Conservation (phyloP, 1,140 invertebrate genomes). For the Venturia canescens region DNA sequence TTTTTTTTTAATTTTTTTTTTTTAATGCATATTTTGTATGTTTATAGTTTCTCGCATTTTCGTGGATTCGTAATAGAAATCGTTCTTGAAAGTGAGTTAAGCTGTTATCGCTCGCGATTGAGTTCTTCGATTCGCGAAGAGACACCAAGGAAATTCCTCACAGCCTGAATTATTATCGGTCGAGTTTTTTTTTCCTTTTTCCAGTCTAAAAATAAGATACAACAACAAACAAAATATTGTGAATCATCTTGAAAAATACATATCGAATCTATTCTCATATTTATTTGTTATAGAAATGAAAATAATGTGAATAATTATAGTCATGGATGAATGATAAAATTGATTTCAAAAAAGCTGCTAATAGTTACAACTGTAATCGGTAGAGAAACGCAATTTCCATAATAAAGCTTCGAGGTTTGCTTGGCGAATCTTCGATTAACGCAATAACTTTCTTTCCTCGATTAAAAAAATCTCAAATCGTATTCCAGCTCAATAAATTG, state of each 20-base stretch:
- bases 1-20: no score
- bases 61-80: conserved; percentile 53
- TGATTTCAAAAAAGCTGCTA: background rate
- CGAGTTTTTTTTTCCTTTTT: conserved; percentile 69
- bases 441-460: background rate
- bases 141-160: conserved; percentile 62
- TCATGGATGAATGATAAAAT: background rate
- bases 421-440: conserved; percentile 11
- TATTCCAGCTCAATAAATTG: background rate
- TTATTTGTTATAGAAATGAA: no score
- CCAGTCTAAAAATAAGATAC: background rate
- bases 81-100: conserved; percentile 64
- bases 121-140: conserved; percentile 52
- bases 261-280: background rate
- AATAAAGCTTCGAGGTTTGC: background rate
- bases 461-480: background rate
- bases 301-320: background rate
- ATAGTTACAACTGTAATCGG: background rate
- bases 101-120: conserved; percentile 28
- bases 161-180: conserved; percentile 65
- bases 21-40: no score
- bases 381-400: background rate
- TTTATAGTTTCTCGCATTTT: conserved; percentile 48
- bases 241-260: background rate
- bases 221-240: background rate